Base-by-base conservation (phyloP, 2,113 vertebrate genomes). In the Megalops atlanticus region DNA sequence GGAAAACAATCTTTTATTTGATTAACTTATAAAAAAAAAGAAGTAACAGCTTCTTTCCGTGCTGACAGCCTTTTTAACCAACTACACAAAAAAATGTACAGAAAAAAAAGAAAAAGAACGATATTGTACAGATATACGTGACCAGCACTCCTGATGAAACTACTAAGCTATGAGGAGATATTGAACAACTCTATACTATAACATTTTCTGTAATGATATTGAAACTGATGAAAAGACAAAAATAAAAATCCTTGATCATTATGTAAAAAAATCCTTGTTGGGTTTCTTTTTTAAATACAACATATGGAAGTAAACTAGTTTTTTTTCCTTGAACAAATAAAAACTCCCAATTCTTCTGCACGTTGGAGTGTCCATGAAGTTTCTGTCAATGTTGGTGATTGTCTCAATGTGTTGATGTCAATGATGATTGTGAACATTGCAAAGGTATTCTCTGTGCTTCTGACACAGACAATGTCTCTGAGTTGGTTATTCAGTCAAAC, bases 201-300 rank as follows among this genome's bases (percentile, higher is more conserved):
- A 97, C 93, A 94, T 98, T 99, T 98, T 98, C 97, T 99, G 97
- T 98, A 97, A 99, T 96, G 94, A 97, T 96, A 97, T 92, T 96
- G 94, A 98, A 98, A 96, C 95, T 95, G 95, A 97, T 95, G 94
- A 95, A 96, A 95, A 96, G 95, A 97, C n/a, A 97, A n/a, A n/a
- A n/a, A 94, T 92, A 91, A 92, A 95, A 98, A 95, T 96, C 94
- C 95, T 96, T 95, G 95, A 95, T 96, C 96, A 98, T 99, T 99
- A 97, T 97, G 94, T 97, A 97, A 96, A 96, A 94, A n/a, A n/a
- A n/a, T 83, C 80, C 70, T 81, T 78, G 36, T 83, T 79, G 72
- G 52, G 80, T 84, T 82, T 88, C 78, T 86, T 84, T 87, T 86
- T 85, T 88, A 80, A 80, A 73, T 49, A 10, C n/a, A 43, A 52